These are phyloP conservation scores for Hirudinaria manillensis DNA, from an alignment of 2,888 invertebrate genomes.

Conservation along the genomic window DNA sequence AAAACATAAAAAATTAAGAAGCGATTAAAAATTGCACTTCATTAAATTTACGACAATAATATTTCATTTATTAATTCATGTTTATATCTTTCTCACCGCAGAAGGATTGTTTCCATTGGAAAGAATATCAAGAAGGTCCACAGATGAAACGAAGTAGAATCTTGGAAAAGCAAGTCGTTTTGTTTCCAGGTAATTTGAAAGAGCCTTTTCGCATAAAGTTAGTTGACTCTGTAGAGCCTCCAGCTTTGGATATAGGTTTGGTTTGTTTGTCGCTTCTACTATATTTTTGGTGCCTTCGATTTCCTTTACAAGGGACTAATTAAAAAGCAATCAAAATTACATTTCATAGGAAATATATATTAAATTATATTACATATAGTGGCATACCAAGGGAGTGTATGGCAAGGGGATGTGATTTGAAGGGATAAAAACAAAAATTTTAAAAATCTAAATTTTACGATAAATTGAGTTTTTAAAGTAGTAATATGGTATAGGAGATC, in stretches of 20 bases:
- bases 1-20: neutral
- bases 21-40: constrained; percentile 29
- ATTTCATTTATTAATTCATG: too few relatives aligned
- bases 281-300: constrained; percentile 80
- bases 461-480: too few relatives aligned
- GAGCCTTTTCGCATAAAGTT: constrained; percentile 86
- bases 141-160: constrained; percentile 94
- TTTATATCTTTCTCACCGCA: constrained; percentile 43
- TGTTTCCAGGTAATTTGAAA: constrained; percentile 92
- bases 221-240: constrained; percentile 78
- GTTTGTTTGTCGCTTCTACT: constrained; percentile 79
- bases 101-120: constrained; percentile 91
- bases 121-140: constrained; percentile 84
- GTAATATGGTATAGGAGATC: too few relatives aligned
- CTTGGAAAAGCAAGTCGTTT: constrained; percentile 90
- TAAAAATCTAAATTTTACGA: too few relatives aligned
- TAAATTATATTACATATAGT: too few relatives aligned
- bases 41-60: neutral
- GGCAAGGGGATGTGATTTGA: too few relatives aligned
- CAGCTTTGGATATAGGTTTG: constrained; percentile 71
- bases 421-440: neutral
- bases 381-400: too few relatives aligned
- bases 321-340: too few relatives aligned
- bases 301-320: constrained; percentile 67
- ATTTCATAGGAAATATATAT: too few relatives aligned